A percentile compares a stretch with the other conserved stretches of the same genome.
Conservation (phyloP, 2,797 vertebrate genomes). For the Cetoscarus ocellatus region DNA sequence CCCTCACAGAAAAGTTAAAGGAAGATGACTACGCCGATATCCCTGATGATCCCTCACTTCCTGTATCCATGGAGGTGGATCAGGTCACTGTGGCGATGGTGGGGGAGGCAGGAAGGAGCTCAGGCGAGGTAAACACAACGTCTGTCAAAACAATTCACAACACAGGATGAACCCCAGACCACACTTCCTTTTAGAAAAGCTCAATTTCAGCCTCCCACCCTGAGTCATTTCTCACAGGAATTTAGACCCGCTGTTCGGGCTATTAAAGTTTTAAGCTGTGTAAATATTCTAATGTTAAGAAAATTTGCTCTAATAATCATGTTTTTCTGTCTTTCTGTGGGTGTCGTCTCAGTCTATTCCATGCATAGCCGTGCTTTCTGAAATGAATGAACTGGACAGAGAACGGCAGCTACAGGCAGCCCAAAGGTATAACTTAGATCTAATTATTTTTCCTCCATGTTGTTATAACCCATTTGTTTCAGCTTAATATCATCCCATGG, state of each 20-base stretch:
- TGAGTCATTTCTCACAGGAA: slow-evolving; percentile 25
- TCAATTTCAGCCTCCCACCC: slow-evolving; percentile 45
- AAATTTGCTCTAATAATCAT: slow-evolving; percentile 10
- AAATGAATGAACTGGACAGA: slow-evolving; percentile 75
- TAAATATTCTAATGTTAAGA: slow-evolving; percentile 10
- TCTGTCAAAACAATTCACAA: slow-evolving; percentile 64
- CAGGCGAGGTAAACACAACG: slow-evolving; percentile 77
- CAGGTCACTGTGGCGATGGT: slow-evolving; percentile 63
- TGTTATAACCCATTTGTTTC: not conserved
- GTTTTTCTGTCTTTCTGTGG: slow-evolving; percentile 21
- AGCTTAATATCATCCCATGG: not conserved
- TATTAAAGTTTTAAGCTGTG: slow-evolving; percentile 21
- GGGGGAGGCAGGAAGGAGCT: slow-evolving; percentile 83
- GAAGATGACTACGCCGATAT: slow-evolving; percentile 87
- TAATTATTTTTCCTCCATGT: not conserved
- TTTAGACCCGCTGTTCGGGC: slow-evolving; percentile 21
- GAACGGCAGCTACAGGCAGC: slow-evolving; percentile 63
- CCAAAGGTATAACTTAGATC: slow-evolving; percentile 59
- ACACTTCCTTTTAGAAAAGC: slow-evolving; percentile 70
- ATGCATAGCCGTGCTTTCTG: slow-evolving; percentile 79
- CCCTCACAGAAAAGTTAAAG: slow-evolving; percentile 77
- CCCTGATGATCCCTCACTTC: slow-evolving; percentile 78
- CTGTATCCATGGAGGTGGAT: slow-evolving; percentile 83
- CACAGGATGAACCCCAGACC: slow-evolving; percentile 83
- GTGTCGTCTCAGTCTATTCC: slow-evolving; percentile 74